A percentile compares a stretch with the other conserved stretches of the same genome.
Conservation (phyloP, 2,797 vertebrate genomes). For the Eulemur rubriventer region DNA sequence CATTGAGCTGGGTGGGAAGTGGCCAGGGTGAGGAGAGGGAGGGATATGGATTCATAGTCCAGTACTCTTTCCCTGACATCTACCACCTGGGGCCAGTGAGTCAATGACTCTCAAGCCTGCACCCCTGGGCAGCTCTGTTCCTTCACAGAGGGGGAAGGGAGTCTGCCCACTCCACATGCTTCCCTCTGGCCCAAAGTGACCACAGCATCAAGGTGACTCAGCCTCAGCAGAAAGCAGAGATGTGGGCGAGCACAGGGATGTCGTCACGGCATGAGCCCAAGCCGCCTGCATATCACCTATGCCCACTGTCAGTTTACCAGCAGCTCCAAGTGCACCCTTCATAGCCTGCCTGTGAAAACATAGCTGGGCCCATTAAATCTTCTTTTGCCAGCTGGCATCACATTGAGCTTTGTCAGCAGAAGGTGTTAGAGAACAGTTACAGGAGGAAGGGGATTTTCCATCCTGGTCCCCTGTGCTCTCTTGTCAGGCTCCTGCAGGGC, state of each 20-base stretch:
- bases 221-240: neutral
- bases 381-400: neutral
- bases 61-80: neutral
- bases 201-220: neutral
- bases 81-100: neutral
- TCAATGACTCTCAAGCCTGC: neutral
- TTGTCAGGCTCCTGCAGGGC: neutral
- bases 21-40: neutral
- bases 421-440: neutral
- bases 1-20: neutral
- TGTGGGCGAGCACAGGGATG: neutral
- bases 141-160: neutral
- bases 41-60: neutral
- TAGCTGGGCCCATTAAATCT: neutral
- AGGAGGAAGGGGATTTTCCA: neutral
- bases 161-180: neutral
- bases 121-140: fast-evolving
- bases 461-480: neutral
- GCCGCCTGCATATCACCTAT: neutral
- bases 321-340: neutral
- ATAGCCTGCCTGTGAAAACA: neutral
- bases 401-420: neutral
- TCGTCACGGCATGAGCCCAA: neutral
- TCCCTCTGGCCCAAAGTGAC: neutral
- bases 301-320: neutral